A percentile compares a stretch with the other conserved stretches of the same genome.
phyloP scores from a whole-genome alignment of 2,888 invertebrate genomes.

The Caenorhabditis macrosperma region DNA sequence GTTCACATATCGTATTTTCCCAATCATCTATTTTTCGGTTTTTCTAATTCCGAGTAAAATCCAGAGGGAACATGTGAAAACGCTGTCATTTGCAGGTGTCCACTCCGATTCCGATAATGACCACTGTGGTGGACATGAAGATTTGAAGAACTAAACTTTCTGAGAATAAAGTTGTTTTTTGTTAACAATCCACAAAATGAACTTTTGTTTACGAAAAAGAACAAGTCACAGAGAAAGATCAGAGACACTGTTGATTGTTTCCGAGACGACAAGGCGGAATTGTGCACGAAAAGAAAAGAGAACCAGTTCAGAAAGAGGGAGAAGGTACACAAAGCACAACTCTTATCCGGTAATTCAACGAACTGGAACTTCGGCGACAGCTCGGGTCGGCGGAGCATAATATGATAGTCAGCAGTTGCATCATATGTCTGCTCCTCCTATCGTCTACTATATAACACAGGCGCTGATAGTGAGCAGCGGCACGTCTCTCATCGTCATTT shows the following conservation, averaged over 20 bases:
- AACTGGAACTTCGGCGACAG: slow-evolving; percentile 30
- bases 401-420: slow-evolving; percentile 55
- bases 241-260: not conserved
- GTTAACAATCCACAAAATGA: too few species aligned
- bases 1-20: not conserved
- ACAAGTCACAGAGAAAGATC: too few species aligned
- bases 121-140: too few species aligned
- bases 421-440: slow-evolving; percentile 56
- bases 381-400: slow-evolving; percentile 27
- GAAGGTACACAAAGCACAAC: slow-evolving; percentile 5
- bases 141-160: too few species aligned
- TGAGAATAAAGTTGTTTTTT: too few species aligned
- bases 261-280: too few species aligned
- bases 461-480: slow-evolving; percentile 22
- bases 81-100: too few species aligned
- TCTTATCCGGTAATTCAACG: slow-evolving; percentile 12
- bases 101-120: too few species aligned
- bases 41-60: too few species aligned
- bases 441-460: slow-evolving; percentile 36
- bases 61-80: too few species aligned
- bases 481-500: not conserved
- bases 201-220: too few species aligned
- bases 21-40: not conserved
- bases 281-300: not conserved
- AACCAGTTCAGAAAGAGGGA: not conserved